A percentile compares a stretch with the other conserved stretches of the same genome.
phyloP scores from a whole-genome alignment of 2,888 invertebrate species.

The Stegana nigrithorax region DNA sequence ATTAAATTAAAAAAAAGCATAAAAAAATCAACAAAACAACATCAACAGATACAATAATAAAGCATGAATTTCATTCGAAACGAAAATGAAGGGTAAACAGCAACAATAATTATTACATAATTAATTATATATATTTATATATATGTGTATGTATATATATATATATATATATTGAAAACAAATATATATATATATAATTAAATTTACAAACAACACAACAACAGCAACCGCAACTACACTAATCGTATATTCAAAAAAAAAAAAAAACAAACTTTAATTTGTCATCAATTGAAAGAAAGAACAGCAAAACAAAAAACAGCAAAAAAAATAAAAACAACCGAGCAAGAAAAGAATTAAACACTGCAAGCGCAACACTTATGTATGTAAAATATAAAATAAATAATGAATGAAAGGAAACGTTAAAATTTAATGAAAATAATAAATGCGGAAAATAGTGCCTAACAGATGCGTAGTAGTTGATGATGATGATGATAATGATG shows the following conservation, averaged over 20 bases:
- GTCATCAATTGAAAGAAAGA: background rate
- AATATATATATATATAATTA: background rate
- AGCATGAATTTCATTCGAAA: conserved; percentile 8
- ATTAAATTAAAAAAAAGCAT: background rate
- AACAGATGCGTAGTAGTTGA: conserved; percentile 2
- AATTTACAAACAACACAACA: too few species aligned
- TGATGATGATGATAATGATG: background rate
- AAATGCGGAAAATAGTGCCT: conserved; percentile 13
- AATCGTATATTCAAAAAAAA: too few species aligned
- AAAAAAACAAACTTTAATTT: background rate
- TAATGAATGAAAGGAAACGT: background rate
- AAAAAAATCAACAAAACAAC: background rate
- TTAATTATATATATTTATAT: too few species aligned
- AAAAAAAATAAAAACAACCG: background rate
- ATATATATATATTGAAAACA: background rate
- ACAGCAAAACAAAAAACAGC: background rate
- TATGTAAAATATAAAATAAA: background rate
- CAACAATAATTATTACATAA: conserved; percentile 9
- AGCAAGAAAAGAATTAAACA: background rate
- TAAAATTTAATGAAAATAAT: background rate
- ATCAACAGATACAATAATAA: background rate
- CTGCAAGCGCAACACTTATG: background rate
- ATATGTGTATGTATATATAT: too few species aligned
- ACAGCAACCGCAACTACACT: too few species aligned
- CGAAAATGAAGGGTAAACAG: conserved; percentile 13